Conservation (phyloP, 1,140 invertebrate genomes). For the Euwallacea fornicatus region DNA sequence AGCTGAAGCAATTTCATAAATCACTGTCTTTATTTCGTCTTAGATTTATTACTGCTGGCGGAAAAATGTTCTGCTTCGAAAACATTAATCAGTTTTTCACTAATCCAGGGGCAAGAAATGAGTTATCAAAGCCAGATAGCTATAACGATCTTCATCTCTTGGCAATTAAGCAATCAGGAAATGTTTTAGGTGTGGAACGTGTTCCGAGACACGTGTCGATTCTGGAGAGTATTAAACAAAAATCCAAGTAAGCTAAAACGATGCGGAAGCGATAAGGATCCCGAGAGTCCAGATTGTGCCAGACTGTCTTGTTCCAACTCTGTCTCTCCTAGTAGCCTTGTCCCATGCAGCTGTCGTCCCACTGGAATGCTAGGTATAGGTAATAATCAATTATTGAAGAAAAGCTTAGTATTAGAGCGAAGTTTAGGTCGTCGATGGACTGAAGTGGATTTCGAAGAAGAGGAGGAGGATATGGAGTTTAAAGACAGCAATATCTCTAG, state of each 20-base stretch:
- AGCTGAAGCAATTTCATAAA: too few species aligned
- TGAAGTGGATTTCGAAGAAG: constrained; percentile 55
- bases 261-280: constrained; percentile 58
- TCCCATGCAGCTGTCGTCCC: constrained; percentile 39
- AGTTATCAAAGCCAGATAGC: too few species aligned
- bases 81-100: too few species aligned
- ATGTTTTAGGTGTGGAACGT: constrained; percentile 63
- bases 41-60: too few species aligned
- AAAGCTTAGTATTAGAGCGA: not conserved
- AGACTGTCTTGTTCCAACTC: constrained; percentile 44
- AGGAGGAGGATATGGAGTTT: constrained; percentile 47
- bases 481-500: constrained; percentile 44
- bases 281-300: constrained; percentile 46
- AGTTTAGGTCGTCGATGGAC: constrained; percentile 52
- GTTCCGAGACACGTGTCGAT: constrained; percentile 67
- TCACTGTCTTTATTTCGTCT: too few species aligned
- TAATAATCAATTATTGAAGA: not conserved
- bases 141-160: too few species aligned
- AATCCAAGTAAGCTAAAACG: constrained; percentile 61
- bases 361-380: constrained; percentile 32
- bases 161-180: too few species aligned
- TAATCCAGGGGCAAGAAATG: too few species aligned
- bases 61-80: too few species aligned
- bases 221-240: constrained; percentile 69
- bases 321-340: constrained; percentile 45